Evolutionary conservation across 2,113 vertebrate species (phyloP).

Genomic region (Scartelaos histophorus): DNA sequence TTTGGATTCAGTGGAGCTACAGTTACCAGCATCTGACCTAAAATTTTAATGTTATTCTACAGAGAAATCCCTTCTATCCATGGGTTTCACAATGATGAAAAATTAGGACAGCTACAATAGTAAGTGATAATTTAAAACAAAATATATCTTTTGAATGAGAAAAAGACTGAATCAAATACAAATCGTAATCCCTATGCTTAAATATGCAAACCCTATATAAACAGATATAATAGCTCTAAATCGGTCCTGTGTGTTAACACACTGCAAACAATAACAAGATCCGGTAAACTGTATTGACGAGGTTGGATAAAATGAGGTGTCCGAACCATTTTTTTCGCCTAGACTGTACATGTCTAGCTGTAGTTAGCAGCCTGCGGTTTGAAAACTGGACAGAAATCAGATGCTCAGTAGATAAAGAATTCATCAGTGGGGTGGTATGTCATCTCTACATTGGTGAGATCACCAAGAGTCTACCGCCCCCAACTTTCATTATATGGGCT

Average conservation of each 20-base stretch:
- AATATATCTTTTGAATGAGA: too few relatives aligned
- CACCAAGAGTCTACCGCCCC: slow-evolving; percentile 49
- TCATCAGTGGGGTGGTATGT: slow-evolving; percentile 49
- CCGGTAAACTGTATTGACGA: not conserved
- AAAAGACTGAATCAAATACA: too few relatives aligned
- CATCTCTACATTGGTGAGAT: slow-evolving; percentile 54
- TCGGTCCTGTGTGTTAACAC: not conserved
- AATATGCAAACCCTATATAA: not conserved
- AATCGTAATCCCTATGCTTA: not conserved
- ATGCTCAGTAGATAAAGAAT: not conserved
- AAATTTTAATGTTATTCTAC: too few relatives aligned
- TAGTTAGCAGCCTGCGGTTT: not conserved
- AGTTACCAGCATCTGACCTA: not conserved
- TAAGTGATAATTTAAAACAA: too few relatives aligned
- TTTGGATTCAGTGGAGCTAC: not conserved
- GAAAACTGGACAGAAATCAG: not conserved
- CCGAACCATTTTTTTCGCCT: too few relatives aligned
- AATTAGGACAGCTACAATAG: too few relatives aligned
- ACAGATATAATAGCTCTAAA: not conserved
- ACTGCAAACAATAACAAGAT: too few relatives aligned
- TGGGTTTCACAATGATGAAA: too few relatives aligned
- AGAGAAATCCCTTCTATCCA: too few relatives aligned
- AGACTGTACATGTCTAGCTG: too few relatives aligned
- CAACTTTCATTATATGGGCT: slow-evolving; percentile 60
- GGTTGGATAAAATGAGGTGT: not conserved